Evolutionary conservation across 1,140 invertebrate species (phyloP), one percentile per base, ranked within the genome.

Genomic region (Micrasema minimum): DNA sequence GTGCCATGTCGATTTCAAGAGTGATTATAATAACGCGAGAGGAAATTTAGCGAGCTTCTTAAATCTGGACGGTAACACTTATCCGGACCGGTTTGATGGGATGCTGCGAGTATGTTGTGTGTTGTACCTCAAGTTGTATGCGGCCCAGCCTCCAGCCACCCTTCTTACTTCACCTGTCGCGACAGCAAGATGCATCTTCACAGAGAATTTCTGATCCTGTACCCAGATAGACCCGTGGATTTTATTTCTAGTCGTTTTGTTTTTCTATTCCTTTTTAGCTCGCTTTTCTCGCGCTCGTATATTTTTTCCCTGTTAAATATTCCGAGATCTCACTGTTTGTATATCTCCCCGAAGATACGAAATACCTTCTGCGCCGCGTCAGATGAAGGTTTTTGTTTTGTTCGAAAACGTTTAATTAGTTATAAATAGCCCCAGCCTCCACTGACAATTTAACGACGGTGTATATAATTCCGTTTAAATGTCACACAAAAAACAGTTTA

Each of bases 241-340:
- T 69, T 69, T 69, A 69, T 69, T 69, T 69, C 55, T 45, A 69
- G 20, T 69, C 45, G 57, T 69, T 69, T 69, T 38, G 41, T 46
- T 22, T 67, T 53, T 59, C 38, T 14, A 22, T 69, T 37, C 66
- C 65, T 55, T 69, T 69, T 69, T 69, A 48, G 37, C 37, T 11
- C 37, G 48, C 50, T 55, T 55, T 53, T 53, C 43, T 43, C 41
- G 12, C 50, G 48, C 2, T 22, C 18, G 22, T 46, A 46, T 64
- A 22, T 46, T 26, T 41, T 46, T 31, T 7, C 59, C 59, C 59
- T 18, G 43, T 46, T 45, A 64, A 64, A 46, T 31, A 23, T 38
- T 16, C 64, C 23, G 18, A 35, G 0, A 38, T 53, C 50, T 41
- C n/a, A 26, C n/a, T 46, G n/a, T 46, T 64, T 64, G n/a, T 46